Evolutionary conservation across 1,140 invertebrate genomes (phyloP), one percentile per base, ranked within the genome.

Genomic region (Drosophila lini): DNA sequence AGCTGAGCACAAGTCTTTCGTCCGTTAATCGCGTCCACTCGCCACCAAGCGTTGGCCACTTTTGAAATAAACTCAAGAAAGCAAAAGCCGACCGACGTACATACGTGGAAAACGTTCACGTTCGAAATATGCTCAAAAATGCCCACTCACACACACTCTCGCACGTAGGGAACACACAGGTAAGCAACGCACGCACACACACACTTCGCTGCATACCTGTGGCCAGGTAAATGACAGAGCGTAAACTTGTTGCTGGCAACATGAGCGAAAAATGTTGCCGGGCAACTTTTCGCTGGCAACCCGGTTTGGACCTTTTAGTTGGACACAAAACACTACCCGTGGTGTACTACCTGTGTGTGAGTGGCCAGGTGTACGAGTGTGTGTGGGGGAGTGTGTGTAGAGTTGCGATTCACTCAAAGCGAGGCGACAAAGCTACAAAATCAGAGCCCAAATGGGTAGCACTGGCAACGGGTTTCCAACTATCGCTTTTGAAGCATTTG

Each of bases 41-140:
- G 90, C 83, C 77, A 89, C 74, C 78, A 90, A 88, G 81, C 71
- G 83, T 83, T 88, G 77, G 78, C 81, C 74, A 84, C 83, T 90
- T 91, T 90, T 91, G 81, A 91, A 89, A 85, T 88, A 84, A 75
- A 85, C 81, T 90, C 81, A 86, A 90, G 86, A 86, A 85, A 90
- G 86, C 86, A 90, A 90, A 90, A 90, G 81, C 79, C 86, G 80
- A 74, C 71, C 60, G 78, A 53, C 50, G 50, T 36, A 52, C 50
- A 34, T 74, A 88, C 76, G 81, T 86, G 81, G 65, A 90, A 77
- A 85, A 90, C 81, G 81, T 82, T 58, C 31, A 74, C 52, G 61
- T 64, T 61, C 28, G 19, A 90, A 81, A 90, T 86, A 77, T 82
- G 82, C 81, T 90, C 85, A 79, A 81, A 62, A 75, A 80, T 50